Evolutionary conservation across 2,113 vertebrate genomes (phyloP).

Genomic region (Tenebrosternarchus preto): DNA sequence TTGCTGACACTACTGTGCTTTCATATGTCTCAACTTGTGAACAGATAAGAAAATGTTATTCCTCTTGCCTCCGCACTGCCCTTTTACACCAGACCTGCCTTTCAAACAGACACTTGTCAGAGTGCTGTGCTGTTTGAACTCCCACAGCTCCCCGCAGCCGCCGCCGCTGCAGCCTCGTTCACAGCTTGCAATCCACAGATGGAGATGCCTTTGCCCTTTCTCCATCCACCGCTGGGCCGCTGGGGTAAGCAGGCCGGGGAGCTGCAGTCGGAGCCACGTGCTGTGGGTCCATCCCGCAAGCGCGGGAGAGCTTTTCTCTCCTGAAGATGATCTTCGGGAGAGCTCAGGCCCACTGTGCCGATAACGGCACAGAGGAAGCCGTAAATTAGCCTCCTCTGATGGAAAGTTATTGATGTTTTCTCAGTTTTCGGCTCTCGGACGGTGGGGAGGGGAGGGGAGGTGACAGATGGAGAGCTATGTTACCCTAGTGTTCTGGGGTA

Average conservation of each 20-base stretch:
- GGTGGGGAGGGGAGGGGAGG: conserved; percentile 28
- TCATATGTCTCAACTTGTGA: conserved; percentile 10
- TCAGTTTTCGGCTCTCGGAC: conserved; percentile 20
- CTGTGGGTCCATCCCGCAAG: too few species aligned
- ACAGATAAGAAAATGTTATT: conserved; percentile 22
- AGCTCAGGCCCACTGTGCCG: conserved; percentile 64
- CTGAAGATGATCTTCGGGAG: conserved; percentile 66
- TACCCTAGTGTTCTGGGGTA: conserved; percentile 36
- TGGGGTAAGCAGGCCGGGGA: too few species aligned
- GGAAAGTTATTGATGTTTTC: conserved; percentile 63
- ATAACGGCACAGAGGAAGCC: conserved; percentile 78
- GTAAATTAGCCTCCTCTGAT: conserved; percentile 77
- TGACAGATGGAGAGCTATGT: conserved; percentile 22
- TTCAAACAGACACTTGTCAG: conserved; percentile 9
- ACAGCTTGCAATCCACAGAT: too few species aligned
- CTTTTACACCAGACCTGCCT: neutral
- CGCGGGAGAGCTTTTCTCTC: conserved; percentile 69
- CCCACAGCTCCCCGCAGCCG: neutral
- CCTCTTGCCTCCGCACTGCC: conserved; percentile 11
- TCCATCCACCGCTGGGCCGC: too few species aligned
- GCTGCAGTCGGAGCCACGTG: conserved; percentile 43
- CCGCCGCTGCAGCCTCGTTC: too few species aligned
- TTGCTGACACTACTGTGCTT: neutral
- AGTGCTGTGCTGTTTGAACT: conserved; percentile 19
- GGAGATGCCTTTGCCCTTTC: too few species aligned